These are phyloP conservation scores for Stomatorhinus walkeri DNA, from an alignment of 2,797 vertebrate genomes.

Conservation along the genomic window DNA sequence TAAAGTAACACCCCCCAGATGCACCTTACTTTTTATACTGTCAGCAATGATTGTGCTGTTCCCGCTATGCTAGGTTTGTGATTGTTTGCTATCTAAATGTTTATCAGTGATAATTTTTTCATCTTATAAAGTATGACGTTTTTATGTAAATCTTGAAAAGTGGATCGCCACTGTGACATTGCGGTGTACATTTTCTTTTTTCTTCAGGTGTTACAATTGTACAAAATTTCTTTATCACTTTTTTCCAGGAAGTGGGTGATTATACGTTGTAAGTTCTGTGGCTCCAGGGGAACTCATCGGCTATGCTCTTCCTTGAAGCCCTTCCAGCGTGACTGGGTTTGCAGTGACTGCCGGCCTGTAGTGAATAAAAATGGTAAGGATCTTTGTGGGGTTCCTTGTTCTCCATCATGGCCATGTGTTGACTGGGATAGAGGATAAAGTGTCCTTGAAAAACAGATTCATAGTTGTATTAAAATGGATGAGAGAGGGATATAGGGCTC, in stretches of 20 bases:
- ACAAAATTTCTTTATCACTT: background rate
- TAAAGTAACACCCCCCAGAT: background rate
- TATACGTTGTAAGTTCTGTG: slow-evolving; percentile 79
- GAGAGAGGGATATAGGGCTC: too few relatives aligned
- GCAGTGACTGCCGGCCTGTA: slow-evolving; percentile 70
- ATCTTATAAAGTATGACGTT: background rate
- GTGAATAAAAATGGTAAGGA: slow-evolving; percentile 61
- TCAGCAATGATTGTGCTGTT: background rate
- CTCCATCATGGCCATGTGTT: background rate
- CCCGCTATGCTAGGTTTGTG: background rate
- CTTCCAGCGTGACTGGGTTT: slow-evolving; percentile 75
- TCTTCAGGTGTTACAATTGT: background rate
- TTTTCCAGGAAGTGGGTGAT: slow-evolving; percentile 76
- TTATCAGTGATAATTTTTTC: background rate
- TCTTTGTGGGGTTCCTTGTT: background rate
- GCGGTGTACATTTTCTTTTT: background rate
- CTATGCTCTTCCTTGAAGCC: slow-evolving; percentile 70
- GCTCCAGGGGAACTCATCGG: slow-evolving; percentile 83
- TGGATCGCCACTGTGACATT: background rate
- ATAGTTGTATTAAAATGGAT: background rate
- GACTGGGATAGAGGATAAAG: background rate
- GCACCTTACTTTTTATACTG: background rate
- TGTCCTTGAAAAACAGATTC: background rate
- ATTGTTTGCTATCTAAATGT: background rate
- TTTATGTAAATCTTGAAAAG: background rate